Percentiles rank a stretch among this genome's conserved stretches.
Conservation (phyloP, 2,888 invertebrate genomes). For the Rhogogaster chlorosoma region DNA sequence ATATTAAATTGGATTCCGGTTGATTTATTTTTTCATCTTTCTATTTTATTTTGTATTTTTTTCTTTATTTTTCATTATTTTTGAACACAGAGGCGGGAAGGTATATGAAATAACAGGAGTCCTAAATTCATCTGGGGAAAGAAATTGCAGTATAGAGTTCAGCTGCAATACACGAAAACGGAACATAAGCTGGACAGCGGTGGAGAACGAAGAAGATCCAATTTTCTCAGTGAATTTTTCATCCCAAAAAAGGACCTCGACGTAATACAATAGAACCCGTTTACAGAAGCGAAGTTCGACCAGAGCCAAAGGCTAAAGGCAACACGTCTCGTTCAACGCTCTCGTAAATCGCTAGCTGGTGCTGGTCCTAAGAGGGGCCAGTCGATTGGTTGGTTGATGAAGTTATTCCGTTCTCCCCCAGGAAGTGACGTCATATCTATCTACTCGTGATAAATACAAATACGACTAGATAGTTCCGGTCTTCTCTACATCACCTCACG, state of each 20-base stretch:
- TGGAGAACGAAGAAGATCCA: neutral
- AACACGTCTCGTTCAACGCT: slow-evolving; percentile 35
- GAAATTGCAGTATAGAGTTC: neutral
- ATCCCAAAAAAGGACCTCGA: neutral
- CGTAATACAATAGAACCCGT: neutral
- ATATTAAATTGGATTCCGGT: neutral
- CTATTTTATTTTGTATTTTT: no score
- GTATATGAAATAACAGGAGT: neutral
- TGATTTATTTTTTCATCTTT: neutral
- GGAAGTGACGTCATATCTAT: slow-evolving; percentile 71
- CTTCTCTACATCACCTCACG: neutral
- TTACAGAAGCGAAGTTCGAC: slow-evolving; percentile 20
- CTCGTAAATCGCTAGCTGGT: slow-evolving; percentile 15
- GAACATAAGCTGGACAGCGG: neutral
- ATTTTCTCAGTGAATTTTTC: slow-evolving; percentile 23
- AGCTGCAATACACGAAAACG: neutral
- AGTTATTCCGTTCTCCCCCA: slow-evolving; percentile 73
- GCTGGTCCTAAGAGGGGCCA: slow-evolving; percentile 58
- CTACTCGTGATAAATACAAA: slow-evolving; percentile 70
- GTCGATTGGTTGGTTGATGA: slow-evolving; percentile 69
- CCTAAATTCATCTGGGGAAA: neutral
- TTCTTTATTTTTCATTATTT: neutral
- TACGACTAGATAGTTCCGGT: slow-evolving; percentile 63
- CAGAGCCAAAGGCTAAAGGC: slow-evolving; percentile 6
- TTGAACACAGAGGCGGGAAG: no score